phyloP scores from a whole-genome alignment of 1,140 invertebrate species.

The Drosophila mauritiana region DNA sequence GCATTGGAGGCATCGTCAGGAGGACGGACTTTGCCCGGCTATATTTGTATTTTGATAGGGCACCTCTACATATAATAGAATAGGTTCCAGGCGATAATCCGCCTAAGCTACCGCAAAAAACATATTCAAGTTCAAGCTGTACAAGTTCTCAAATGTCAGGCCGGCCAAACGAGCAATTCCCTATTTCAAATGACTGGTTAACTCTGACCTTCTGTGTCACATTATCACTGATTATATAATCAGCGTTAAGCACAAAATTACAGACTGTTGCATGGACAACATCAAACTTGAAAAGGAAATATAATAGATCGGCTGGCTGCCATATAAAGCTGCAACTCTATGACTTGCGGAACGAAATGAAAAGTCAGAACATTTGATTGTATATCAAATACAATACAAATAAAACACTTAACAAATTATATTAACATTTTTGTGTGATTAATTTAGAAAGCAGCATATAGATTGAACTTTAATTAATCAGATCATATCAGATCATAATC shows the following conservation, averaged over 20 bases:
- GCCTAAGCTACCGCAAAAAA: not conserved
- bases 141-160: not conserved
- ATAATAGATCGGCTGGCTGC: slow-evolving; percentile 1
- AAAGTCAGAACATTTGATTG: not conserved
- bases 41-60: slow-evolving; percentile 11
- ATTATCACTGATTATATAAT: slow-evolving; percentile 1
- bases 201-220: not conserved
- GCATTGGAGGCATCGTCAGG: not conserved
- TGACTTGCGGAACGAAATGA: not conserved
- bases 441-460: too few relatives aligned
- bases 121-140: not conserved
- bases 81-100: slow-evolving; percentile 5
- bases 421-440: not conserved
- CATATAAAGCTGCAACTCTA: not conserved
- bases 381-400: too few relatives aligned
- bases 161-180: not conserved
- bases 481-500: too few relatives aligned
- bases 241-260: not conserved
- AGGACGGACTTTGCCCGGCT: slow-evolving; percentile 9
- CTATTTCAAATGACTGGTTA: not conserved
- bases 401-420: too few relatives aligned
- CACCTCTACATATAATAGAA: not conserved
- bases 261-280: not conserved
- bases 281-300: not conserved
- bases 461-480: too few relatives aligned